These are phyloP conservation scores for Basileuterus tristriatus DNA, from an alignment of 2,797 vertebrate genomes.

Conservation along the genomic window DNA sequence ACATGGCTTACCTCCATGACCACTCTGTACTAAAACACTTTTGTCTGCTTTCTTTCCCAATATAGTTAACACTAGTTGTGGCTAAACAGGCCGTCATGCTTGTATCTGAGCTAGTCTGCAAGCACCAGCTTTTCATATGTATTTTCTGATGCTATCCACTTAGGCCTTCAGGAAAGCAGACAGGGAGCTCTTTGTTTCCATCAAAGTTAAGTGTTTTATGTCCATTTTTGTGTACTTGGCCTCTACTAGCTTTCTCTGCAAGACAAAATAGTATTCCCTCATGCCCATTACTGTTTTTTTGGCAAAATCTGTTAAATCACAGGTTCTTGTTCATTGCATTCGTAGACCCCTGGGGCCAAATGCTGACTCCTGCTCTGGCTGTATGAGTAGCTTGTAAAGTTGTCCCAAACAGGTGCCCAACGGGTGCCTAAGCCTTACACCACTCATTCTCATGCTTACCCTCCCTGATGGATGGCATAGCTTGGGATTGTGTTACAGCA, in stretches of 20 bases:
- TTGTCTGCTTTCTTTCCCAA: slow-evolving; percentile 12
- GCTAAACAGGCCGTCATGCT: neutral
- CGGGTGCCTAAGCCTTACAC: neutral
- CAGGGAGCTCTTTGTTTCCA: slow-evolving; percentile 50
- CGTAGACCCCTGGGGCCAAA: neutral
- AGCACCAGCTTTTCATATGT: neutral
- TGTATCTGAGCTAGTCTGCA: neutral
- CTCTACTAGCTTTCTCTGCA: slow-evolving; percentile 48
- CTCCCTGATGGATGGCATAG: neutral
- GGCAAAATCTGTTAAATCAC: slow-evolving; percentile 42
- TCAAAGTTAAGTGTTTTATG: slow-evolving; percentile 48
- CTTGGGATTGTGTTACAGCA: neutral
- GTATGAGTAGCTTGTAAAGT: slow-evolving; percentile 5
- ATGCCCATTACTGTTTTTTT: slow-evolving; percentile 61
- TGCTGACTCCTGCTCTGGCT: neutral
- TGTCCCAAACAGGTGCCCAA: neutral
- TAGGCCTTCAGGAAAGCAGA: slow-evolving; percentile 17
- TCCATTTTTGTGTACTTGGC: slow-evolving; percentile 60
- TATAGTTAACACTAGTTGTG: neutral
- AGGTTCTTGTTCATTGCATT: slow-evolving; percentile 12
- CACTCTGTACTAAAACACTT: neutral
- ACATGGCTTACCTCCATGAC: neutral
- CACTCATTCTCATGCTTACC: neutral
- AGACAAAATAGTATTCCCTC: slow-evolving; percentile 67
- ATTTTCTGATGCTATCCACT: slow-evolving; percentile 40